Percentiles rank a stretch among this genome's conserved stretches.
These are phyloP conservation scores for Drosophila pectinifera DNA, from an alignment of 1,140 invertebrate species.

Conservation along the genomic window DNA sequence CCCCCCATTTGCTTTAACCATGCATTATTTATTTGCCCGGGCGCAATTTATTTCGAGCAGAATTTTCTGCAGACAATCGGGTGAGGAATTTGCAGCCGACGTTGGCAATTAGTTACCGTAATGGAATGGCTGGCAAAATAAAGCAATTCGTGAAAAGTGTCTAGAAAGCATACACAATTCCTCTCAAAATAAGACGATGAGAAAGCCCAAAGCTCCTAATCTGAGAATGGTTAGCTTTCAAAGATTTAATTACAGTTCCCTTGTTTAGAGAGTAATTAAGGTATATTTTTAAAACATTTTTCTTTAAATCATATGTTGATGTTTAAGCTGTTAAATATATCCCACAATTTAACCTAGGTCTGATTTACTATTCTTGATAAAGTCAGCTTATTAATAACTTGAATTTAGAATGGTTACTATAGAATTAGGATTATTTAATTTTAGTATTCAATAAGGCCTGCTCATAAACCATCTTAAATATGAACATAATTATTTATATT, in stretches of 20 bases:
- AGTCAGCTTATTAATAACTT: too few relatives aligned
- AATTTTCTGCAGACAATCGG: conserved; percentile 47
- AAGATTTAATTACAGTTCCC: background rate
- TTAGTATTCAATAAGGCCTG: too few relatives aligned
- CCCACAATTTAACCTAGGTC: too few relatives aligned
- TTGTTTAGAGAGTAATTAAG: background rate
- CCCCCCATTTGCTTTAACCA: conserved; percentile 19
- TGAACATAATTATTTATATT: too few relatives aligned
- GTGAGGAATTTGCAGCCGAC: conserved; percentile 37
- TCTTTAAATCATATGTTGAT: too few relatives aligned
- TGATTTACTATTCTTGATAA: too few relatives aligned
- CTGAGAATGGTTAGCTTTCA: background rate
- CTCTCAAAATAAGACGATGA: background rate
- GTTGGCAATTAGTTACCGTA: conserved; percentile 42
- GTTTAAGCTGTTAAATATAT: too few relatives aligned
- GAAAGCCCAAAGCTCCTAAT: background rate
- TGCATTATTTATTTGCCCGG: conserved; percentile 56
- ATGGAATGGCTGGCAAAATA: conserved; percentile 18
- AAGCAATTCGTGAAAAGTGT: background rate
- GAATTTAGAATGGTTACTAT: too few relatives aligned
- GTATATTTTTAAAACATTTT: background rate
- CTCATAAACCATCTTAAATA: too few relatives aligned
- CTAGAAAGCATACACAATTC: background rate
- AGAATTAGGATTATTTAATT: too few relatives aligned
- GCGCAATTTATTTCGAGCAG: conserved; percentile 46